A percentile compares a stretch with the other conserved stretches of the same genome.
Conservation (phyloP, 2,888 invertebrate genomes). For the Didymodactylos carnosus region DNA sequence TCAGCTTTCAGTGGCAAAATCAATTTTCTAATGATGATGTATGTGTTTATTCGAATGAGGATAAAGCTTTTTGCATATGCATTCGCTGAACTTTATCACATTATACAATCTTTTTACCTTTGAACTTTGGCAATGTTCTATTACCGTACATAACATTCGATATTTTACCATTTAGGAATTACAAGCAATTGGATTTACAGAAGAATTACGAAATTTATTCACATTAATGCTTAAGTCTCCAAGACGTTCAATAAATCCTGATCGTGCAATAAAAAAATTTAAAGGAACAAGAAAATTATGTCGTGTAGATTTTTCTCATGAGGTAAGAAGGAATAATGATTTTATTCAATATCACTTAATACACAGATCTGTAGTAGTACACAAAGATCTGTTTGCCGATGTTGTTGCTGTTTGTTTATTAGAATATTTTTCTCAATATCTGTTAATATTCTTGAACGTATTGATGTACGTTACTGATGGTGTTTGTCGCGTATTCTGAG, state of each 20-base stretch:
- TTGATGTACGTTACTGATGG: no score
- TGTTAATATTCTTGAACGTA: no score
- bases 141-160: background rate
- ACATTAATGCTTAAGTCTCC: slow-evolving; percentile 32
- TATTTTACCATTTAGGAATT: slow-evolving; percentile 20
- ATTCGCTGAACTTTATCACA: background rate
- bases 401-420: no score
- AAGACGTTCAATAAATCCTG: slow-evolving; percentile 6
- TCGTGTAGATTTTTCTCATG: background rate
- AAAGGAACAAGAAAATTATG: slow-evolving; percentile 11
- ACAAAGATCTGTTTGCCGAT: no score
- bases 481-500: no score
- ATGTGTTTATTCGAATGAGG: no score
- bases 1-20: slow-evolving; percentile 25
- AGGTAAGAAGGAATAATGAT: background rate
- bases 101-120: background rate
- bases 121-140: background rate
- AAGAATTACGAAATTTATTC: slow-evolving; percentile 34
- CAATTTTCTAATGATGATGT: slow-evolving; percentile 17
- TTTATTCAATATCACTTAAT: background rate
- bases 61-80: background rate
- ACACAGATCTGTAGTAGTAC: no score
- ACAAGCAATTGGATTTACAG: slow-evolving; percentile 32
- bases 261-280: slow-evolving; percentile 2
- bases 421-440: no score